Base-by-base conservation (phyloP, 2,888 invertebrate species). In the Dendrolimus houi region DNA sequence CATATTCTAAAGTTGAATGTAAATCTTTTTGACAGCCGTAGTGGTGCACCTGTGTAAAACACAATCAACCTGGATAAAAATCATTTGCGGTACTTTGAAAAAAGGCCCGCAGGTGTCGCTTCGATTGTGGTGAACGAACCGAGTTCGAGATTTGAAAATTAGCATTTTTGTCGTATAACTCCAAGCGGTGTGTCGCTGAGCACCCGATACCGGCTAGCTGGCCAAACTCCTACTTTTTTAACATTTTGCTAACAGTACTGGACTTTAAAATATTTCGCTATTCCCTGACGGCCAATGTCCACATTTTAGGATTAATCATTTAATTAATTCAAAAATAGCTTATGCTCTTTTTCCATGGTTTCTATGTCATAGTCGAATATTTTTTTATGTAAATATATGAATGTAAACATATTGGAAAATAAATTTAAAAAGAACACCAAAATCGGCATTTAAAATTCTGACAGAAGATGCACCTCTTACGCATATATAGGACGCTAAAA, bases 81-180 rank as follows among this genome's bases (percentile, higher is more conserved):
- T 29, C 29, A 29, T 47, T 12, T 10, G 47, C 12, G 9, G 47
- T 47, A 47, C 9, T 12, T 47, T 47, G 47, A 81, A 82, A 79
- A 82, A 85, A 85, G 82, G 79, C 77, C 76, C 72, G 70, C 63
- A 61, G 75, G 79, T 79, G 79, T 75, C 76, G 80, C 79, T 77
- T 79, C 81, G 87, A 84, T 81, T 81, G 87, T 77, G 79, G 81
- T 79, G 71, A 75, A 78, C 78, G 76, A 80, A 77, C 76, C 68
- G 75, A 77, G 84, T 80, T 81, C 77, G 86, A 89, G 87, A 89
- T 89, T 87, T 87, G 85, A 82, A 82, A 88, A 90, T 90, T 90
- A 87, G 88, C 89, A 90, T 90, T 88, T 90, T 90, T 87, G 88
- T 84, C 87, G 86, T 83, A 89, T 90, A 90, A 90, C 83, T 90